Percentiles rank a stretch among this genome's conserved stretches.
These are phyloP conservation scores for Odontamblyopus lacepedii DNA, from an alignment of 2,797 vertebrate species.

Conservation along the genomic window DNA sequence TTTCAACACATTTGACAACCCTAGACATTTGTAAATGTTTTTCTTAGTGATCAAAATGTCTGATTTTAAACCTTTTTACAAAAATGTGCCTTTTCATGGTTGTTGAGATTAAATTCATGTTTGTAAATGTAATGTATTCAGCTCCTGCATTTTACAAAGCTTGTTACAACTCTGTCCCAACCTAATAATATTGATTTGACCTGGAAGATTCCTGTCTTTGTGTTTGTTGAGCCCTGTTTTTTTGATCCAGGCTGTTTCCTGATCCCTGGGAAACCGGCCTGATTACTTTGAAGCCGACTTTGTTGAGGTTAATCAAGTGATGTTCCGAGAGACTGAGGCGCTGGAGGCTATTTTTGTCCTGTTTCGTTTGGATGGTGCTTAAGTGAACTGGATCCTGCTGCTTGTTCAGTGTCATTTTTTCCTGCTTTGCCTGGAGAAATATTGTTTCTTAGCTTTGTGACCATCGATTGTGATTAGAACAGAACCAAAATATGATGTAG, in stretches of 20 bases:
- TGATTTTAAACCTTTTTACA: neutral
- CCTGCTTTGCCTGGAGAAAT: neutral
- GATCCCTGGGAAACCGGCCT: conserved; percentile 16
- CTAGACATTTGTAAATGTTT: no score
- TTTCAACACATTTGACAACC: no score
- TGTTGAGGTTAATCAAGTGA: conserved; percentile 19
- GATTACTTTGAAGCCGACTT: conserved; percentile 4
- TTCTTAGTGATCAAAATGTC: no score
- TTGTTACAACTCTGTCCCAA: neutral
- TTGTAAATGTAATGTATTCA: neutral
- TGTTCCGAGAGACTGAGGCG: conserved; percentile 17
- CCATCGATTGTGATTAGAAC: no score
- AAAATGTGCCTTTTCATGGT: neutral
- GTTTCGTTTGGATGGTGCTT: neutral
- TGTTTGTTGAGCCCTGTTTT: no score
- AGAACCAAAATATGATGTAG: no score
- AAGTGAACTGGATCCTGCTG: neutral
- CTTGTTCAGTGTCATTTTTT: neutral
- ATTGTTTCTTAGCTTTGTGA: neutral
- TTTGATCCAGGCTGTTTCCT: neutral
- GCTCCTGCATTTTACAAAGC: no score
- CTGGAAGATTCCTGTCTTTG: neutral
- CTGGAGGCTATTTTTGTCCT: conserved; percentile 5
- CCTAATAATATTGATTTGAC: neutral
- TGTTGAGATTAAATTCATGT: neutral